A percentile compares a stretch with the other conserved stretches of the same genome.
These are phyloP conservation scores for Motacilla alba DNA, from an alignment of 2,113 vertebrate species.

Conservation along the genomic window DNA sequence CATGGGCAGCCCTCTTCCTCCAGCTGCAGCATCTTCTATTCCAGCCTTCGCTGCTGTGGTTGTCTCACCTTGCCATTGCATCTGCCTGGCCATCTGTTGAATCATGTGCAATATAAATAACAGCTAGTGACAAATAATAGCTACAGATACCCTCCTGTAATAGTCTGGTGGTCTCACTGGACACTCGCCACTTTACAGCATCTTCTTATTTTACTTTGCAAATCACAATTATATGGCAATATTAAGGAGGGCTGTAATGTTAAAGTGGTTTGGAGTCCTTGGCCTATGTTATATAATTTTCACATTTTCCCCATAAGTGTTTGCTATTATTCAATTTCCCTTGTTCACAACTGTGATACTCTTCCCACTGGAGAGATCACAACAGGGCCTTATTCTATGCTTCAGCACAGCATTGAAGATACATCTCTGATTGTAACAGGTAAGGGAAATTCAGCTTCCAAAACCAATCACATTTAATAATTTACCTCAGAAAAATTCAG, in stretches of 20 bases:
- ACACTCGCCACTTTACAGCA: neutral
- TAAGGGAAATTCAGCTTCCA: neutral
- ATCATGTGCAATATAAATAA: slow-evolving; percentile 58
- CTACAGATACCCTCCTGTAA: neutral
- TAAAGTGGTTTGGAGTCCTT: neutral
- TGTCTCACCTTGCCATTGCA: slow-evolving; percentile 64
- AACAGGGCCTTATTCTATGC: neutral
- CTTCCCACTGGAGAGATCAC: neutral
- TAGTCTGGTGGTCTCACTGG: neutral
- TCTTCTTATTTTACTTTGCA: neutral
- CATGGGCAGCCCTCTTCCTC: slow-evolving; percentile 4
- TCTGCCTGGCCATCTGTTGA: slow-evolving; percentile 63
- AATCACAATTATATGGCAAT: neutral
- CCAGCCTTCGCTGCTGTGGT: slow-evolving; percentile 46
- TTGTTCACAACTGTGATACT: neutral
- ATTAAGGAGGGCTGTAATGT: neutral
- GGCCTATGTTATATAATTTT: neutral
- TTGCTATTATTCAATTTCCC: neutral
- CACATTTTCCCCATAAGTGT: neutral
- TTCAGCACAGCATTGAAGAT: neutral
- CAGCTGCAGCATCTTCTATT: slow-evolving; percentile 56
- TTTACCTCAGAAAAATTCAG: neutral
- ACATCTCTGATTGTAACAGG: neutral
- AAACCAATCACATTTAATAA: neutral
- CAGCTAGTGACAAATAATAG: slow-evolving; percentile 54